These are phyloP conservation scores for Kryptolebias marmoratus DNA, from an alignment of 2,113 vertebrate species.

Conservation along the genomic window DNA sequence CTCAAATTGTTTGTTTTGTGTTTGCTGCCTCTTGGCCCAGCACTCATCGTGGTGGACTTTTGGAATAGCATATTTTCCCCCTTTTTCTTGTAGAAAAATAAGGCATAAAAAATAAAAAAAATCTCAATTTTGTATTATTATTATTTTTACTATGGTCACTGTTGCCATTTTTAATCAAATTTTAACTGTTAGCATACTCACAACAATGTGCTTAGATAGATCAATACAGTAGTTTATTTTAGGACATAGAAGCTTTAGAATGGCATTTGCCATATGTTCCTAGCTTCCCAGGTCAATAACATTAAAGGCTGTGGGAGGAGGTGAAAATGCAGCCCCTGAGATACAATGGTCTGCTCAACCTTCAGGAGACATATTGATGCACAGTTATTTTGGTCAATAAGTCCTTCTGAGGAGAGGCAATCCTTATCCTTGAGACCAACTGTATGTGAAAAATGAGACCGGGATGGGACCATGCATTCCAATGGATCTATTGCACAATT, in stretches of 20 bases:
- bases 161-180: constrained; percentile 23
- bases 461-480: constrained; percentile 75
- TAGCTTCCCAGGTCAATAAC: constrained; percentile 64
- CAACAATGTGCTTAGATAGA: constrained; percentile 12
- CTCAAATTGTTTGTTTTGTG: no score
- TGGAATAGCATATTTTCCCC: neutral
- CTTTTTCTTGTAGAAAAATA: constrained; percentile 54
- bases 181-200: constrained; percentile 18
- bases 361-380: constrained; percentile 80
- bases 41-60: no score
- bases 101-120: constrained; percentile 18
- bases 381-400: constrained; percentile 83
- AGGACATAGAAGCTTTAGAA: constrained; percentile 38
- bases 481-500: constrained; percentile 69
- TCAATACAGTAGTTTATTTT: constrained; percentile 32
- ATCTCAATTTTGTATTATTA: constrained; percentile 5
- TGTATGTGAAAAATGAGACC: constrained; percentile 79
- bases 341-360: constrained; percentile 70
- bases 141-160: constrained; percentile 28
- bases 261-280: constrained; percentile 27
- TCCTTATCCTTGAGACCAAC: constrained; percentile 79
- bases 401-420: constrained; percentile 78
- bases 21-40: no score
- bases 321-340: constrained; percentile 74
- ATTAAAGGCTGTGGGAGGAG: constrained; percentile 63